Evolutionary conservation across 2,888 invertebrate species (phyloP).

Genomic region (Meloe dianella): DNA sequence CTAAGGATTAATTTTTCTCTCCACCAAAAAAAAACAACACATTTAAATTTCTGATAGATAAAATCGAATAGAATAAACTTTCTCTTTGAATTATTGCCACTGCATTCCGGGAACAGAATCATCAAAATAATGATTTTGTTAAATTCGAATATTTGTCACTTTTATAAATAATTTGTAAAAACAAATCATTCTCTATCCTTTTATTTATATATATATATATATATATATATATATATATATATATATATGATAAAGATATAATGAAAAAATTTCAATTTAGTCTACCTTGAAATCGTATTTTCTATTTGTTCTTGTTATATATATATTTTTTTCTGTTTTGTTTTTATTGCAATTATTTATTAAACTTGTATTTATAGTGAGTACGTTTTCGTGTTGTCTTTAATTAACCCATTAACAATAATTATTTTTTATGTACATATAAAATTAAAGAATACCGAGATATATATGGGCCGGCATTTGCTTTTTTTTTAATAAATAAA

Average conservation of each 20-base stretch:
- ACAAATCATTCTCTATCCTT: no score
- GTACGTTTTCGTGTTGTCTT: not conserved
- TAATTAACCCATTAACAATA: slow-evolving; percentile 8
- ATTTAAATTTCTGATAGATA: not conserved
- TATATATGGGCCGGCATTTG: not conserved
- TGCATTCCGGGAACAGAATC: not conserved
- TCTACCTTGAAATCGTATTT: not conserved
- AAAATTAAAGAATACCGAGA: not conserved
- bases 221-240: no score
- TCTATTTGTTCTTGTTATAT: not conserved
- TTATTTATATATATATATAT: no score
- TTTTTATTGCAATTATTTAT: not conserved
- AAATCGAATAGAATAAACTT: no score
- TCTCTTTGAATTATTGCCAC: not conserved
- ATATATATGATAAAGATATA: no score
- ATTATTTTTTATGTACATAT: not conserved
- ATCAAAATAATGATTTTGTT: not conserved
- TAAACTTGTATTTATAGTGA: not conserved
- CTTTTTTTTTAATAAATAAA: no score
- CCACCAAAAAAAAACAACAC: not conserved
- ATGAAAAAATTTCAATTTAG: no score
- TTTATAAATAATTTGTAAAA: not conserved
- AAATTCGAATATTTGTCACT: not conserved
- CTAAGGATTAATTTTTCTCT: no score
- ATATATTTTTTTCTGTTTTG: no score